Percentiles rank a stretch among this genome's conserved stretches.
Conservation (phyloP, 2,113 vertebrate genomes). For the Mus spicilegus region DNA sequence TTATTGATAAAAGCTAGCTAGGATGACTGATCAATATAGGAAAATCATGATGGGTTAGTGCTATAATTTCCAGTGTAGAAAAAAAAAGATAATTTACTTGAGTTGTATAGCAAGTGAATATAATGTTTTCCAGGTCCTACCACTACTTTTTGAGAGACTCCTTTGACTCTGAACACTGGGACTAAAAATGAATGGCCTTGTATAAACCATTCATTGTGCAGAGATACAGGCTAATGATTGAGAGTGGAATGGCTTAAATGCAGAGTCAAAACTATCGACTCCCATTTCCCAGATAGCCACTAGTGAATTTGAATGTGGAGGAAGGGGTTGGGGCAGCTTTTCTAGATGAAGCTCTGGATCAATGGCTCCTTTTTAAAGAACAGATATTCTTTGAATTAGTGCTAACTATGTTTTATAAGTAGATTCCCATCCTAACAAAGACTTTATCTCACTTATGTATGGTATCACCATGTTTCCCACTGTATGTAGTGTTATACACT, state of each 20-base stretch:
- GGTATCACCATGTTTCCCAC: neutral
- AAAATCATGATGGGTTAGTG: conserved; percentile 32
- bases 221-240: neutral
- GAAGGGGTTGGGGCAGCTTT: neutral
- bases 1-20: conserved; percentile 46
- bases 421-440: neutral
- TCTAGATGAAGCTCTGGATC: no score
- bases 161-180: neutral
- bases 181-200: conserved; percentile 13
- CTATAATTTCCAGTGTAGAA: conserved; percentile 13
- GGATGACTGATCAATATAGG: neutral
- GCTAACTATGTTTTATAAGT: neutral
- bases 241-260: neutral
- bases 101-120: neutral
- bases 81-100: conserved; percentile 33
- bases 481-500: neutral
- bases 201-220: neutral
- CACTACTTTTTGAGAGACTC: neutral
- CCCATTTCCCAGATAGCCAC: neutral
- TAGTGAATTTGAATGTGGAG: neutral
- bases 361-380: neutral
- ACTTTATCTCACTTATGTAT: neutral
- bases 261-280: neutral
- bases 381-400: neutral
- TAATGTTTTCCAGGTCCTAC: neutral